Base-by-base conservation (phyloP, 2,797 vertebrate genomes). In the Gobio occitaniae region DNA sequence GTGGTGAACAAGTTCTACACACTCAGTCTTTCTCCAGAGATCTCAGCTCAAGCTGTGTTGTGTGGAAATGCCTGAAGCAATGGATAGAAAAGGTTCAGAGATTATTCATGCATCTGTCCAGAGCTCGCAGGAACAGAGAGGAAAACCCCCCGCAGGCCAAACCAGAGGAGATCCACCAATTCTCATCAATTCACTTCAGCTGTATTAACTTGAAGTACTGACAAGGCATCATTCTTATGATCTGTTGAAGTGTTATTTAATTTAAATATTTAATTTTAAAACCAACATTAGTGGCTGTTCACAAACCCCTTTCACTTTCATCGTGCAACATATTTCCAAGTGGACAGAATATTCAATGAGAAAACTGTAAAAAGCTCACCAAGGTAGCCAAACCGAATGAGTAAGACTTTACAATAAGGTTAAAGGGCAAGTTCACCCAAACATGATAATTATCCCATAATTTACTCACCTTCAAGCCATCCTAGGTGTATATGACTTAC, bases 21-120 rank as follows among this genome's bases (percentile, higher is more conserved):
- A 15, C 72, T 32, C 32, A 32, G 32, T 32, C 32, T 75, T 54
- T 54, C 72, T 75, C 50, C 50, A 56, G 72, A 76, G 72, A 56
- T 76, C 47, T 50, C 56, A 25, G 56, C 76, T 63, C 54, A 59
- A 44, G 38, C 12, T 29, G 17, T 17, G 21, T 17, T 50, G 47
- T 17, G 54, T 25, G 4, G 36, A 61, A 78, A 78, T 41, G 41
- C n/a, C 25, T 21, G 41, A 65, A 48, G 77, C 77, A 36, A 17
- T 44, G 54, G 4, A 41, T 0, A 36, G 16, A 50, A 32, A 66
- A 32, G n/a, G 2, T 48, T 66, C 44, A 36, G 61, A 65, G 29
- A n/a, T 54, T 54, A 68, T 38, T 54, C 17, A 80, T 80, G 32
- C 32, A 56, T 52, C 13, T 25, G 21, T 41, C 75, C n/a, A 19